Evolutionary conservation across 2,797 vertebrate species (phyloP), one percentile per base, ranked within the genome.

Genomic region (Bradypodion pumilum): DNA sequence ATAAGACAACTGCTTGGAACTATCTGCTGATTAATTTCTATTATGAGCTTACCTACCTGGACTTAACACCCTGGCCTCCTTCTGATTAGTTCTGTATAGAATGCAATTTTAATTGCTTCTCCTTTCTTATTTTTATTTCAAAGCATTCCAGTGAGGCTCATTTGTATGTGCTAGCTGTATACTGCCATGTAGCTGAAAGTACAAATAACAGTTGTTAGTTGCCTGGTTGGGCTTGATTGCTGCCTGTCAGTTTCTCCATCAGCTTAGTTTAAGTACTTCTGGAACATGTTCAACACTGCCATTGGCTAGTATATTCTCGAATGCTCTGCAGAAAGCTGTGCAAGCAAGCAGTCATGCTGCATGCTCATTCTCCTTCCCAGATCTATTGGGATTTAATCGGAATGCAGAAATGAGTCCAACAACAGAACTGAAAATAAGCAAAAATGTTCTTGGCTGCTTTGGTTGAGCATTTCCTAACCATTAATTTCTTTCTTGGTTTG

Each of bases 131-230:
- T 23, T 13, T 37, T n/a, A 2, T 69, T 60, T 42, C 32, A 37
- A 68, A 68, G 19, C 7, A 10, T 68, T n/a, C 19, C 9, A 83
- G 27, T 25, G 35, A 74, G 37, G 21, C 32, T 75, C 32, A 66
- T 82, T 82, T 68, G 35, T 66, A 75, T 75, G 63, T 83, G n/a
- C 27, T 66, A 68, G 32, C 5, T 42, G 44, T 68, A 19, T 29
- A n/a, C 19, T 76, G 10, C 35, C 16, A 76, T 42, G 10, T 46
- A 76, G 60, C 23, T 63, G 42, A 65, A 13, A 82, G n/a, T 32
- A 74, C 40, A 65, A 74, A 73, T 63, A 74, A 82, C n/a, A 35
- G 42, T 25, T 16, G 29, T 82, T 52, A 82, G 73, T 82, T 74
- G 70, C n/a, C 25, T 74, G 25, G 32, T 73, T 81, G 56, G 56